These are phyloP conservation scores for Merops nubicus DNA, from an alignment of 2,113 vertebrate species.

Conservation along the genomic window DNA sequence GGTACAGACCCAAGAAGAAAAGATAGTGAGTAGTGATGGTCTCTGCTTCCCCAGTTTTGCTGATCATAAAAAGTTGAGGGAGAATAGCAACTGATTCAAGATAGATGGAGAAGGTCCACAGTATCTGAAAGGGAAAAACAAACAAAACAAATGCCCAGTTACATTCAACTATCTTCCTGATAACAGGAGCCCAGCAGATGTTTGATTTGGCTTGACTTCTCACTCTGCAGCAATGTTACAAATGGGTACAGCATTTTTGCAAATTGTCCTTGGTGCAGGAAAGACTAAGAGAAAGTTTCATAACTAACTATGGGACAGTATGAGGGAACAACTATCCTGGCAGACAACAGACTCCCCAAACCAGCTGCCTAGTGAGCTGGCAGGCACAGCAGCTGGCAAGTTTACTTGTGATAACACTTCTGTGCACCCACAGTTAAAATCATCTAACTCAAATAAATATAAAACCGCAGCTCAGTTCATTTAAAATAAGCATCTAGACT, in stretches of 20 bases:
- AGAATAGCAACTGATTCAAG: constrained; percentile 96
- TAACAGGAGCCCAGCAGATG: neutral
- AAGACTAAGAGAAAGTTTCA: neutral
- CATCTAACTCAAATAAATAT: neutral
- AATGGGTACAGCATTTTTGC: neutral
- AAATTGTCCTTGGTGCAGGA: neutral
- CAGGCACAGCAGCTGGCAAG: neutral
- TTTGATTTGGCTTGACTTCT: neutral
- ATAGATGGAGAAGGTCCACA: constrained; percentile 99
- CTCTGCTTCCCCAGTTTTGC: constrained; percentile 97
- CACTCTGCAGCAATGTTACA: neutral
- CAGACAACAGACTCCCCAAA: neutral
- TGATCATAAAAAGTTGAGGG: constrained; percentile 99
- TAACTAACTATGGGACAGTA: neutral
- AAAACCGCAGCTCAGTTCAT: neutral
- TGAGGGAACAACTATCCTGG: neutral
- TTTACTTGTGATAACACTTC: neutral
- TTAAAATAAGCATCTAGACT: neutral
- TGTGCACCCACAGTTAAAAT: neutral
- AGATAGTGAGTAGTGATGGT: constrained; percentile 99
- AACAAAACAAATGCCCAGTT: neutral
- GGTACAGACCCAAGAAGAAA: constrained; percentile 97
- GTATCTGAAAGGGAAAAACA: constrained; percentile 80
- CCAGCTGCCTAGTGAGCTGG: neutral
- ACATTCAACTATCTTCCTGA: neutral